Evolutionary conservation across 37 sponge, comb jelly and placozoan genomes (phyloP), one percentile per base, ranked within the genome.

Genomic region (Mnemiopsis leidyi): DNA sequence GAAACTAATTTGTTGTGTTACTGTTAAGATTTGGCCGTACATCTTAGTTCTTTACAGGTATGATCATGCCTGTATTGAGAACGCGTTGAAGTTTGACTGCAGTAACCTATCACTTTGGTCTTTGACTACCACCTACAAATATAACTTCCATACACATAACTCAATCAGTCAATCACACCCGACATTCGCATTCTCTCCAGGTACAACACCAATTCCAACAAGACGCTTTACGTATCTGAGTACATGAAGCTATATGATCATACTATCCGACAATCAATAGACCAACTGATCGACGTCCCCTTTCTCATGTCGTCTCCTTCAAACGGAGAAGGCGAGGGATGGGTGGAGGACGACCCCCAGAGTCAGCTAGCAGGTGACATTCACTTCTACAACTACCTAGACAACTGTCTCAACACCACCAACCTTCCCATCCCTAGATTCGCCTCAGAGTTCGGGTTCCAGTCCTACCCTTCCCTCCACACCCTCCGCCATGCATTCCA

Each of bases 361-460:
- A 82, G 95, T 69, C 68, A 94, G 1, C 73, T 83, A 68, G 95
- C 95, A 90, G 99, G 99, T 31, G 99, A 98, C 40, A 76, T 67
- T 16, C 69, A 92, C 38, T 79, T 36, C 82, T 98, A 98, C 34
- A 96, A 98, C 94, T 98, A 98, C 85, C 31, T 0, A 29, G 93
- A 94, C 48, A 34, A 92, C 39, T 97, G 96, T 90, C 96, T 94
- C 93, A 94, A 98, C 92, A 95, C 95, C 67, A 93, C 94, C 92
- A 94, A 93, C 39, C 96, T 96, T 67, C 99, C 99, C 1, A 69
- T 93, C 1, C 97, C 97, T 7, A 92, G 99, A 69, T 98, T 98
- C 94, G 96, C 96, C 0, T 97, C 97, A 82, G 99, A 98, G 92
- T 98, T 95, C 95, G 97, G 98, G 3, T 97, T 94, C 61, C 98